Evolutionary conservation across 1,140 invertebrate species (phyloP).

Genomic region (Sycophila sp.): DNA sequence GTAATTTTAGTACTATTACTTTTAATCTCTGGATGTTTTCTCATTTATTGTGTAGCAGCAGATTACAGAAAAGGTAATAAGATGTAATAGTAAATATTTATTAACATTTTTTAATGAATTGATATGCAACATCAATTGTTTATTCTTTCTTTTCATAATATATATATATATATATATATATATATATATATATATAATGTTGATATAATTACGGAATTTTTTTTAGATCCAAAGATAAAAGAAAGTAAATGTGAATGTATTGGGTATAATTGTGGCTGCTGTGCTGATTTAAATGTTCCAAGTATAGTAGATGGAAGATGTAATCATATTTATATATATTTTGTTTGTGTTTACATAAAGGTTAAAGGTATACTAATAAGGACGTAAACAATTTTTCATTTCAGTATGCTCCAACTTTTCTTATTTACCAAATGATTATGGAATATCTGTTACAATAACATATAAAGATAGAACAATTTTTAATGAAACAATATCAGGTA

Average conservation of each 20-base stretch:
- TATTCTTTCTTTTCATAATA: too few species aligned
- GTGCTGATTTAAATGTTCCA: conserved; percentile 18
- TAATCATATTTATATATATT: conserved; percentile 26
- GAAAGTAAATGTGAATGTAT: conserved; percentile 35
- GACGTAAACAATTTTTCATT: conserved; percentile 37
- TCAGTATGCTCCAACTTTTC: conserved; percentile 52
- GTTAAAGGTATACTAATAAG: background rate
- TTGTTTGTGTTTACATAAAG: background rate
- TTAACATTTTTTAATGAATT: too few species aligned
- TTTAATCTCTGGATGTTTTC: too few species aligned
- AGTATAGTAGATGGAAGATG: conserved; percentile 30
- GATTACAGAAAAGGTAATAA: too few species aligned
- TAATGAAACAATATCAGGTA: conserved; percentile 58
- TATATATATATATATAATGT: background rate
- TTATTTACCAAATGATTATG: conserved; percentile 53
- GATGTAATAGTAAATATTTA: too few species aligned
- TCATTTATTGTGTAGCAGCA: too few species aligned
- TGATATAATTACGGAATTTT: too few species aligned
- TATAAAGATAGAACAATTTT: conserved; percentile 47
- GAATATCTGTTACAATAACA: conserved; percentile 53
- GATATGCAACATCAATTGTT: too few species aligned
- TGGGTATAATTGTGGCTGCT: conserved; percentile 43
- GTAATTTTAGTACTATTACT: too few species aligned
- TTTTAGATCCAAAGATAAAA: background rate
- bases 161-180: too few species aligned